Evolutionary conservation across 2,888 invertebrate species (phyloP).

Genomic region (Noctua janthina): DNA sequence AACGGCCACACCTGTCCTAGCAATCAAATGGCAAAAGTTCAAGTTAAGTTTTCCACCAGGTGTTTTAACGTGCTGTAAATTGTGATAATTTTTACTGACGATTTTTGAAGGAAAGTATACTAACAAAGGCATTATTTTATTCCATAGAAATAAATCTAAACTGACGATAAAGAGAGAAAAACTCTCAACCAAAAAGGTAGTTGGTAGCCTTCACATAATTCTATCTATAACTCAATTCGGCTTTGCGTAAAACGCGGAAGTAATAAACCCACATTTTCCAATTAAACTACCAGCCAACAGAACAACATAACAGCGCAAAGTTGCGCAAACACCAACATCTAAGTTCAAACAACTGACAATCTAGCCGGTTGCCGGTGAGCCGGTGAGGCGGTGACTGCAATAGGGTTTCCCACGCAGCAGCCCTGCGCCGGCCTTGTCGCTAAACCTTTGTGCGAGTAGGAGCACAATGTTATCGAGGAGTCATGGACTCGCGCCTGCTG

Average conservation of each 20-base stretch:
- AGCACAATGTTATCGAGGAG: conserved; percentile 70
- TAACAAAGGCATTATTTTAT: not conserved
- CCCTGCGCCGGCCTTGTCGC: conserved; percentile 80
- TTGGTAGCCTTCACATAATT: not conserved
- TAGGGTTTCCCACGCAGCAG: conserved; percentile 78
- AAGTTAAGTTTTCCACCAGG: not conserved
- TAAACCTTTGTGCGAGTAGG: conserved; percentile 81
- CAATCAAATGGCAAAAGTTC: conserved; percentile 30
- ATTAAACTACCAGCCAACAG: conserved; percentile 27
- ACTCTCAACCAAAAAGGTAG: not conserved
- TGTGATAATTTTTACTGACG: not conserved
- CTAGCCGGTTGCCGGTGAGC: conserved; percentile 55
- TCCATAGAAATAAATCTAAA: not conserved
- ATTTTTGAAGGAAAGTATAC: not conserved
- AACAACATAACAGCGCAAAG: conserved; percentile 37
- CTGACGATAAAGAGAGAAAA: not conserved
- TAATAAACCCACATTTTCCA: conserved; percentile 37
- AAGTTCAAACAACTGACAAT: conserved; percentile 64
- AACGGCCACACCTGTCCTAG: conserved; percentile 28
- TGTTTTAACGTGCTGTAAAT: not conserved
- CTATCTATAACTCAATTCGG: not conserved
- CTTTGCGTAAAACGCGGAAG: conserved; percentile 51
- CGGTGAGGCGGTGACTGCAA: conserved; percentile 58
- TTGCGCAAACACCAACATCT: conserved; percentile 52
- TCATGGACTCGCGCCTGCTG: conserved; percentile 72